Percentiles rank a stretch among this genome's conserved stretches.
Evolutionary conservation across 2,797 vertebrate genomes (phyloP).

Genomic region (Apodemus agrarius): DNA sequence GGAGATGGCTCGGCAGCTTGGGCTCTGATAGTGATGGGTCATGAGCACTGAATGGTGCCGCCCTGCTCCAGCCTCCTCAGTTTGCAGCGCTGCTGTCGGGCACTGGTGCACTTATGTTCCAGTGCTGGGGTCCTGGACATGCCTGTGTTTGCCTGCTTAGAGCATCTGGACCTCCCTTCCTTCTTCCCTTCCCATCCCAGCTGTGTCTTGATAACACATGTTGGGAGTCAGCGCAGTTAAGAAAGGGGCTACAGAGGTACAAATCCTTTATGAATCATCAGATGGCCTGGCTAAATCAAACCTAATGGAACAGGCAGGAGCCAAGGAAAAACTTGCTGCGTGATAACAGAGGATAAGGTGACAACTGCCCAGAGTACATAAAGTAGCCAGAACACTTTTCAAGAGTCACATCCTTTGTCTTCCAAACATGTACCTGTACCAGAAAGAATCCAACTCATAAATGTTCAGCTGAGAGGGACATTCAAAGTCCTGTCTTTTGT

Average conservation of each 20-base stretch:
- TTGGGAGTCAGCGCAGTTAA: not conserved
- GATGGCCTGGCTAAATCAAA: not conserved
- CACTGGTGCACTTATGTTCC: not conserved
- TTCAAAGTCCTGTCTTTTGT: not conserved
- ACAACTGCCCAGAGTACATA: not conserved
- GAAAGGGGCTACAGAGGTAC: not conserved
- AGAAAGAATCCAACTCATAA: not conserved
- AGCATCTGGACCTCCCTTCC: not conserved
- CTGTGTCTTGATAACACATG: not conserved
- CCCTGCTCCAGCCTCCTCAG: not conserved
- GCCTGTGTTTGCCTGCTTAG: not conserved
- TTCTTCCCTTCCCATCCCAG: not conserved
- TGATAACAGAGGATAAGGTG: not conserved
- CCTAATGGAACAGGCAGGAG: not conserved
- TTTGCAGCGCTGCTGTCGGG: not conserved
- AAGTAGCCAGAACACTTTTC: not conserved
- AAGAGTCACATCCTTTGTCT: not conserved
- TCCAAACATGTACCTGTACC: not conserved
- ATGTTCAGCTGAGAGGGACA: not conserved
- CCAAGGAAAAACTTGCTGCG: not conserved
- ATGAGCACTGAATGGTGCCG: not conserved
- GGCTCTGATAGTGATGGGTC: not conserved
- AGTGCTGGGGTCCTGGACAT: not conserved
- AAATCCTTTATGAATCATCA: not conserved
- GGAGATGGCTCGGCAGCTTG: not conserved